Evolutionary conservation across 2,797 vertebrate species (phyloP).

Genomic region (Vultur gryphus): DNA sequence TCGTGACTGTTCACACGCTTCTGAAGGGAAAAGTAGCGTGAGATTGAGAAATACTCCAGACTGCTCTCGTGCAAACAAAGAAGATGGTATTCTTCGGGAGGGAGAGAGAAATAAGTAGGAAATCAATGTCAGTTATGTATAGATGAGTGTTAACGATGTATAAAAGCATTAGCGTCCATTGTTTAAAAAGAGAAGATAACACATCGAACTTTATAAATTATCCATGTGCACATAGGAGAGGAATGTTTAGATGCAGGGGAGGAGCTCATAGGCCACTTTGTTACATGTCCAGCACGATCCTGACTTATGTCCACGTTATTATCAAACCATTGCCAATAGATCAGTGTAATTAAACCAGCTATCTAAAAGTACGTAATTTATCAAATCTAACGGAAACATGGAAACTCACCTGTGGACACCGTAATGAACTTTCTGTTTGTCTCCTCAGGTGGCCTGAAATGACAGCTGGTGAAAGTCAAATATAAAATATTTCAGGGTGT

Average conservation of each 20-base stretch:
- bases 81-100: background rate
- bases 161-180: background rate
- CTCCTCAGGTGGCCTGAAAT: background rate
- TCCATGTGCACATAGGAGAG: background rate
- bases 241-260: background rate
- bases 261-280: background rate
- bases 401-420: slow-evolving; percentile 9
- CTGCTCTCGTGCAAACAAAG: background rate
- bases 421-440: background rate
- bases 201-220: slow-evolving; percentile 32
- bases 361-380: slow-evolving; percentile 37
- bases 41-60: background rate
- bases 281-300: background rate
- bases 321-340: slow-evolving; percentile 57
- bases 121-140: background rate
- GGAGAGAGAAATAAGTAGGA: background rate
- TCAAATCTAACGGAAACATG: slow-evolving; percentile 11
- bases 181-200: background rate
- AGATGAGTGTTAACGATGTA: background rate
- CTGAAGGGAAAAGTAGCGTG: background rate
- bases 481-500: background rate
- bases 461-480: background rate
- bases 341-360: slow-evolving; percentile 64
- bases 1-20: background rate
- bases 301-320: slow-evolving; percentile 50